A percentile compares a stretch with the other conserved stretches of the same genome.
Evolutionary conservation across 2,797 vertebrate species (phyloP).

Genomic region (Aeoliscus strigatus): DNA sequence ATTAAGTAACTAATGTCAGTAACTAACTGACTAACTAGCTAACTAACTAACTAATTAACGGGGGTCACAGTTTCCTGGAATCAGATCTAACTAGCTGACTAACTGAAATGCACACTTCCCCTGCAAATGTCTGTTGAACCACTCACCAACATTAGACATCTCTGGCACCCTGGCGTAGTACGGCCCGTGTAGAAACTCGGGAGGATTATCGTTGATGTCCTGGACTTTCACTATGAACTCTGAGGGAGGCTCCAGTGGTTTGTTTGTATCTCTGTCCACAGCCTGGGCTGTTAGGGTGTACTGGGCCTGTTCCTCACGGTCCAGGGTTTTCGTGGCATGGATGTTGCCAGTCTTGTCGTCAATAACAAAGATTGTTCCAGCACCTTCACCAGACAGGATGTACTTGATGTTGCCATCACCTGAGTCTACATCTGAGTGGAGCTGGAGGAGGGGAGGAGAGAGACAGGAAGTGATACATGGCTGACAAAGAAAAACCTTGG

Average conservation of each 20-base stretch:
- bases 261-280: conserved; percentile 90
- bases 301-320: conserved; percentile 93
- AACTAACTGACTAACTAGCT: too few relatives aligned
- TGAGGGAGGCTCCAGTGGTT: conserved; percentile 93
- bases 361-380: conserved; percentile 95
- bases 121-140: too few relatives aligned
- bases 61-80: too few relatives aligned
- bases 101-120: too few relatives aligned
- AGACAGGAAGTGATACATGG: too few relatives aligned
- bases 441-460: too few relatives aligned
- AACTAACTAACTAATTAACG: too few relatives aligned
- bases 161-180: conserved; percentile 92
- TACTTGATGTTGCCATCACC: conserved; percentile 90
- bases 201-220: conserved; percentile 98
- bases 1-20: too few relatives aligned
- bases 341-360: conserved; percentile 98
- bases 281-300: conserved; percentile 97
- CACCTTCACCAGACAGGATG: conserved; percentile 95
- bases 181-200: conserved; percentile 94
- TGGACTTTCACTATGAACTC: conserved; percentile 99
- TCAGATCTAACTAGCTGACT: too few relatives aligned
- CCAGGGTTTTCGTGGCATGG: conserved; percentile 94
- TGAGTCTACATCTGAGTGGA: conserved; percentile 94
- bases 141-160: conserved; percentile 98
- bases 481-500: too few relatives aligned